Conservation (phyloP, 1,140 invertebrate species). For the Geopemphigus sp. region DNA sequence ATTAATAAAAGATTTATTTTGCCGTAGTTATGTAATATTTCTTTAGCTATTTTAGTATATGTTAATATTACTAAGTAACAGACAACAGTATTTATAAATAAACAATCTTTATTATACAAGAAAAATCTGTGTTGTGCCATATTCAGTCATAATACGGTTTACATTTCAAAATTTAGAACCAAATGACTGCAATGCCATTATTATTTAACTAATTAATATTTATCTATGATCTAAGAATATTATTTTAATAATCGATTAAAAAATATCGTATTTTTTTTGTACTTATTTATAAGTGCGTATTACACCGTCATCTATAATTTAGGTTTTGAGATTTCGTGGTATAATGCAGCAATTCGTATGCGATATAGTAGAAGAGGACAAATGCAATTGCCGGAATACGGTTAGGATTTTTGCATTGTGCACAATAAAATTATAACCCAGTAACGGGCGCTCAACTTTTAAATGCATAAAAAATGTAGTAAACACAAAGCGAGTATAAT, state of each 20-base stretch:
- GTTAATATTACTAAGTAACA: too few relatives aligned
- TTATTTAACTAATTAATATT: too few relatives aligned
- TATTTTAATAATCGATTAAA: background rate
- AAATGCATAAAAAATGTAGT: constrained; percentile 15
- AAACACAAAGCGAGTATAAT: constrained; percentile 22
- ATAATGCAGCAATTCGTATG: constrained; percentile 27
- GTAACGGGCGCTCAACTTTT: constrained; percentile 35
- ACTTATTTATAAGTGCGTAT: background rate
- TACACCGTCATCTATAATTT: background rate
- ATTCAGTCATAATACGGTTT: too few relatives aligned
- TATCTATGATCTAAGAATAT: background rate
- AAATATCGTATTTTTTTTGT: background rate
- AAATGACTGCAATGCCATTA: too few relatives aligned
- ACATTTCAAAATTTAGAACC: too few relatives aligned
- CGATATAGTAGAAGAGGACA: constrained; percentile 4
- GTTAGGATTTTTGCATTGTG: constrained; percentile 19
- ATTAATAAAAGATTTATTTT: too few relatives aligned
- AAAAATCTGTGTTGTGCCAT: too few relatives aligned
- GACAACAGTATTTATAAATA: too few relatives aligned
- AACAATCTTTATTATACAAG: too few relatives aligned
- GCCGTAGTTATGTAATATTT: too few relatives aligned
- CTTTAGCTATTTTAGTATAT: too few relatives aligned
- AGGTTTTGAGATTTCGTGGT: background rate
- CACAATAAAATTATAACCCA: constrained; percentile 35
- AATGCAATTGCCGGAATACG: constrained; percentile 1